Conservation (phyloP, 2,797 vertebrate genomes). For the Gobio occitaniae region DNA sequence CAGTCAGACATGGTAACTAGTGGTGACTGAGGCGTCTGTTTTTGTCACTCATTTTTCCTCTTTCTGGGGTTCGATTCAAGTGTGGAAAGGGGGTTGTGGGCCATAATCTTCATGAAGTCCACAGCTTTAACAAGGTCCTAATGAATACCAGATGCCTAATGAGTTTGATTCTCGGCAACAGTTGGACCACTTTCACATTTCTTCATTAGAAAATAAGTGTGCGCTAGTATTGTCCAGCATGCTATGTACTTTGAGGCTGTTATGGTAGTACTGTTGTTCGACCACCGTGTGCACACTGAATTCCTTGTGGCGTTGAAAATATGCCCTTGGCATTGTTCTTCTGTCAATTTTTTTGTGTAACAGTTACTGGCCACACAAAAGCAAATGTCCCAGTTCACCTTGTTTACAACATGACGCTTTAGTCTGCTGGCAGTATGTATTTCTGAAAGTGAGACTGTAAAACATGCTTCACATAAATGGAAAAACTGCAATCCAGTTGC, state of each 20-base stretch:
- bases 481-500: neutral
- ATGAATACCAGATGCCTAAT: slow-evolving; percentile 60
- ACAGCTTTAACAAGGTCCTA: slow-evolving; percentile 48
- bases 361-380: neutral
- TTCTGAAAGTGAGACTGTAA: neutral
- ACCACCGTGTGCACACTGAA: neutral
- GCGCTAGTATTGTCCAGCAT: slow-evolving; percentile 19
- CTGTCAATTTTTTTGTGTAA: neutral
- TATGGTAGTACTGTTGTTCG: neutral
- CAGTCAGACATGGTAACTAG: slow-evolving; percentile 20
- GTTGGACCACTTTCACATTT: slow-evolving; percentile 17
- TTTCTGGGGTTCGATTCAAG: slow-evolving; percentile 34
- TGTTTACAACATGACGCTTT: neutral
- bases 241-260: neutral
- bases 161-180: slow-evolving; percentile 41
- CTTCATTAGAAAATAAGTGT: slow-evolving; percentile 35
- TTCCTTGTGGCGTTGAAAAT: slow-evolving; percentile 21
- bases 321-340: neutral
- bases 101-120: slow-evolving; percentile 40
- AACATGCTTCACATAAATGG: neutral
- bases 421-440: slow-evolving; percentile 9
- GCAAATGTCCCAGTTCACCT: neutral
- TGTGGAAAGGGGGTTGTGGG: slow-evolving; percentile 4
- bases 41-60: slow-evolving; percentile 6
- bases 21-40: neutral